phyloP scores from a whole-genome alignment of 2,113 vertebrate genomes.

The Monopterus albus region DNA sequence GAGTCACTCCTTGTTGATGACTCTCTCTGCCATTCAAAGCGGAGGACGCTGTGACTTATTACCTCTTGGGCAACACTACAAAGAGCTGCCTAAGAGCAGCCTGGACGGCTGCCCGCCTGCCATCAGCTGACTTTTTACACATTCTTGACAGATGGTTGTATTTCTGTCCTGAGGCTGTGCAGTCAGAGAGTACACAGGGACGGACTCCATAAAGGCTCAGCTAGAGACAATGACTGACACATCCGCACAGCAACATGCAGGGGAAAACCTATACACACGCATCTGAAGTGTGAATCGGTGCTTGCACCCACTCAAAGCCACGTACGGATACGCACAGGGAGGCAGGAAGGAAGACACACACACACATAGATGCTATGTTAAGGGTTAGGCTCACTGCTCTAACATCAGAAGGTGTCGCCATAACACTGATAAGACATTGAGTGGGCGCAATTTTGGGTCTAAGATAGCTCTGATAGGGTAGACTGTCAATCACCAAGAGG shows the following conservation, averaged over 20 bases:
- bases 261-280: conserved; percentile 22
- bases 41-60: conserved; percentile 66
- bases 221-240: conserved; percentile 21
- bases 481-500: neutral
- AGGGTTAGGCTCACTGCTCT: neutral
- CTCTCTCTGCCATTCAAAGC: conserved; percentile 51
- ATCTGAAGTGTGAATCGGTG: neutral
- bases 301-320: conserved; percentile 15
- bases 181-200: neutral
- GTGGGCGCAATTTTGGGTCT: neutral
- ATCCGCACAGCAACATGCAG: neutral
- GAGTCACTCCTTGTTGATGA: conserved; percentile 69
- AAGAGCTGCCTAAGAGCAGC: conserved; percentile 58
- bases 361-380: neutral
- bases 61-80: conserved; percentile 60
- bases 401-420: conserved; percentile 5
- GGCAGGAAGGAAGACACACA: neutral
- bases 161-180: conserved; percentile 28
- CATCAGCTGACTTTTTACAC: conserved; percentile 52
- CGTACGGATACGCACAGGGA: neutral
- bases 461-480: conserved; percentile 15
- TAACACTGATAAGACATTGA: conserved; percentile 8
- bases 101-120: conserved; percentile 34
- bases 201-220: neutral
- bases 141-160: conserved; percentile 51